These are phyloP conservation scores for Eonycteris spelaea DNA, from an alignment of 2,113 vertebrate species.

Conservation along the genomic window DNA sequence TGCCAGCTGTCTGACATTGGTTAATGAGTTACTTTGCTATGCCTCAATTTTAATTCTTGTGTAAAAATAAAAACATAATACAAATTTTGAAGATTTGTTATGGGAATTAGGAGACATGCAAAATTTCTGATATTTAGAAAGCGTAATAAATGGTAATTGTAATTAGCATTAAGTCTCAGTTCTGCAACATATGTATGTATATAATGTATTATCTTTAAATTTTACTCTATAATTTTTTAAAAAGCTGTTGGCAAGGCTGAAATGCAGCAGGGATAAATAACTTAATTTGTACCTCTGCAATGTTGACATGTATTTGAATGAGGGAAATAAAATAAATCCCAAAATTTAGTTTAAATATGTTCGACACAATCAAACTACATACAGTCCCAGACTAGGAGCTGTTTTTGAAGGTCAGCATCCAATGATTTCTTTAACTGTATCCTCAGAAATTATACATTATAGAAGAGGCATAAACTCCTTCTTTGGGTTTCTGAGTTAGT, in stretches of 20 bases:
- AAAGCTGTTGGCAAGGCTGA: background rate
- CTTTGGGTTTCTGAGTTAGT: background rate
- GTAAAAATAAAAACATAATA: background rate
- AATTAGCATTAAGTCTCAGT: background rate
- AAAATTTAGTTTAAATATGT: background rate
- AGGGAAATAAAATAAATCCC: background rate
- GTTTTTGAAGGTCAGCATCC: background rate
- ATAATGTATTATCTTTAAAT: background rate
- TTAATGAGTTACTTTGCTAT: background rate
- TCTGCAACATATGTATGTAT: background rate
- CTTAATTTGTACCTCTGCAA: background rate
- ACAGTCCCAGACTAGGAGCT: background rate
- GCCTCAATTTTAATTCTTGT: background rate
- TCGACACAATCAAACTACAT: background rate
- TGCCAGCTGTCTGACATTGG: background rate
- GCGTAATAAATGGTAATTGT: background rate
- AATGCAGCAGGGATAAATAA: background rate
- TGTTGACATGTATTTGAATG: background rate
- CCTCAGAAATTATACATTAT: background rate
- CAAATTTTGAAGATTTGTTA: background rate
- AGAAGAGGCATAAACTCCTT: background rate
- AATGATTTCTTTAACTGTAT: background rate
- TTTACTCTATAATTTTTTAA: conserved; percentile 15
- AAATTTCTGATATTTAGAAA: background rate
- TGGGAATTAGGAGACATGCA: background rate